Evolutionary conservation across 1,140 invertebrate genomes (phyloP), one percentile per base, ranked within the genome.

Genomic region (Phortica variegata): DNA sequence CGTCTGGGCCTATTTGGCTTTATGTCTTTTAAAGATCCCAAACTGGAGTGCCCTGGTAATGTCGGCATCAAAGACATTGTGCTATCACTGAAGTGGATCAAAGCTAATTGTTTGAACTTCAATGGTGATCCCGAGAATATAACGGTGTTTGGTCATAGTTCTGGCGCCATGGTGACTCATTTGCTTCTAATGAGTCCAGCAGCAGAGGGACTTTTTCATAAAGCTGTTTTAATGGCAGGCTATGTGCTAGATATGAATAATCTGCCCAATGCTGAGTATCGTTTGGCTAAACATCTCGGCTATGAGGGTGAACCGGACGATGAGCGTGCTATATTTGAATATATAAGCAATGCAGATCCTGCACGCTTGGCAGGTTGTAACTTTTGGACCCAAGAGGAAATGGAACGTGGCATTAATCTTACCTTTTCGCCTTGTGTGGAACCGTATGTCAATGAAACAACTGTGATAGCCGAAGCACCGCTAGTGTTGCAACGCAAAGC

Each of bases 1-100:
- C 69, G 79, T 18, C 33, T 79, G 13, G 78, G 78, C 8, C 52
- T 68, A 21, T 65, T 80, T 12, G 79, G 79, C 19, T 82, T 81
- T 51, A 46, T 81, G 18, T 83, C 83, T 6, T 78, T 87, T 47
- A 77, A 80, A 60, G 87, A 89, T 71, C 80, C 82, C 52, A 60
- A 79, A n/a, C 44, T 77, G 13, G 80, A 79, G 13, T 76, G 80
- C n/a, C 75, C 79, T 9, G 82, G 82, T 3, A 82, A 83, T 53
- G 79, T 80, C 52, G 81, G 79, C 0, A 61, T 83, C 0, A 79
- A 77, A 61, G 82, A 83, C 61, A 75, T 81, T 57, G 31, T 73
- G 3, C 40, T 79, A 10, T 81, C 80, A 0, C 65, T 86, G 7
- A 66, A 80, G 54, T 87, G 84, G 81, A 76, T 86, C 3, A 75